Percentiles rank a stretch among this genome's conserved stretches.
Evolutionary conservation across 1,140 invertebrate species (phyloP).

Genomic region (Cataglyphis hispanica): DNA sequence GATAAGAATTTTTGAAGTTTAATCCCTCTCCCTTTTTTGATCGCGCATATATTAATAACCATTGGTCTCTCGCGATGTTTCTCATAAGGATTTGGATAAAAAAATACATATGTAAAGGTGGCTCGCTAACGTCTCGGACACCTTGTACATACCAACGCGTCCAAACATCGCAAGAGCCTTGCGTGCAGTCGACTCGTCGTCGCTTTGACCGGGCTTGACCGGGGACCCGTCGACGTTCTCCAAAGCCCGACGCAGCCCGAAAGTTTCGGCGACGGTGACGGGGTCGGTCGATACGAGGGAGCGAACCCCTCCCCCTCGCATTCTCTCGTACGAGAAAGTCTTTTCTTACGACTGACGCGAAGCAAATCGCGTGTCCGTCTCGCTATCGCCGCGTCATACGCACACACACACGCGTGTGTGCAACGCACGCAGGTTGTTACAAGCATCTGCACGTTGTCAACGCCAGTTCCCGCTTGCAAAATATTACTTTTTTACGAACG

Average conservation of each 20-base stretch:
- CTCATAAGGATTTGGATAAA: not conserved
- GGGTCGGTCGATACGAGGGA: slow-evolving; percentile 32
- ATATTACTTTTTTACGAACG: slow-evolving; percentile 52
- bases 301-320: not conserved
- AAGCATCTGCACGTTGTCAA: slow-evolving; percentile 18
- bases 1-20: not conserved
- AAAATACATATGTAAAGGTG: too few relatives aligned
- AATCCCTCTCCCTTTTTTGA: not conserved
- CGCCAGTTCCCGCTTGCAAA: not conserved
- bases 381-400: slow-evolving; percentile 3
- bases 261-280: slow-evolving; percentile 30
- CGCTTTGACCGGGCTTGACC: slow-evolving; percentile 43
- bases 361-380: slow-evolving; percentile 13
- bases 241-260: slow-evolving; percentile 26
- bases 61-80: not conserved
- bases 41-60: not conserved
- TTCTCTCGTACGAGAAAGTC: slow-evolving; percentile 26
- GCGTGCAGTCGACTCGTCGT: slow-evolving; percentile 49
- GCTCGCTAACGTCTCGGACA: not conserved
- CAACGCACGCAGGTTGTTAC: not conserved
- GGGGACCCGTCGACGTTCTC: slow-evolving; percentile 15
- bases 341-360: slow-evolving; percentile 14
- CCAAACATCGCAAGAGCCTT: not conserved
- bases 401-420: not conserved
- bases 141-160: not conserved